phyloP scores from a whole-genome alignment of 2,797 vertebrate genomes.

The Iguana delicatissima region DNA sequence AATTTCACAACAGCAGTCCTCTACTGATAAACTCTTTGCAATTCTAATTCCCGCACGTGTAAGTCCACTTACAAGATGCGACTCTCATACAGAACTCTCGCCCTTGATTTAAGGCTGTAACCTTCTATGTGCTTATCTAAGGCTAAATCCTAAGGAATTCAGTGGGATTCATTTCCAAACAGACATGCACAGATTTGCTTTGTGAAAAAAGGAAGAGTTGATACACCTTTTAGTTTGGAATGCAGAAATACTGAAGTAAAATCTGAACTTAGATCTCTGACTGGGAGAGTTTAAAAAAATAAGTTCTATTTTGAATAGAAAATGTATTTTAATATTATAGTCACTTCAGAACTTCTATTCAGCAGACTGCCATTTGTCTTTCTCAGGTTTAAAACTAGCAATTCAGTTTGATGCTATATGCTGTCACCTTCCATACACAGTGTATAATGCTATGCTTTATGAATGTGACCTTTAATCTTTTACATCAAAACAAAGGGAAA shows the following conservation, averaged over 20 bases:
- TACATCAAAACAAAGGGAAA: constrained; percentile 37
- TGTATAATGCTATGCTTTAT: constrained; percentile 38
- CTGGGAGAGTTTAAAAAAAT: constrained; percentile 4
- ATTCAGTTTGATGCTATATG: constrained; percentile 11
- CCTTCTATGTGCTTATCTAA: neutral
- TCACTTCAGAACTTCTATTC: constrained; percentile 8
- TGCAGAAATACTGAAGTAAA: constrained; percentile 61
- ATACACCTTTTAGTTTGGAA: neutral
- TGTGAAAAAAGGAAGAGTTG: neutral
- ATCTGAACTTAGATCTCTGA: constrained; percentile 55
- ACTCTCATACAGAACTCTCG: too few relatives aligned
- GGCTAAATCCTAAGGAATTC: neutral
- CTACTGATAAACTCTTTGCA: too few relatives aligned
- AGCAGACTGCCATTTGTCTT: constrained; percentile 27
- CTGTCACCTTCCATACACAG: neutral
- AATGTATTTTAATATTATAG: rapidly evolving
- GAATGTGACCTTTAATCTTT: constrained; percentile 50
- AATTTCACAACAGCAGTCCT: too few relatives aligned
- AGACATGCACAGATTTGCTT: too few relatives aligned
- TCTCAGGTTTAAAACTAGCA: constrained; percentile 36
- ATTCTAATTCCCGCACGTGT: too few relatives aligned
- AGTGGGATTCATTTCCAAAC: too few relatives aligned
- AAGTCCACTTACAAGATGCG: too few relatives aligned
- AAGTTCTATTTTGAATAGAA: neutral
- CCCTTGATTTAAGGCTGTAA: neutral